Evolutionary conservation across 2,797 vertebrate genomes (phyloP).

Genomic region (Sitta carolinensis): DNA sequence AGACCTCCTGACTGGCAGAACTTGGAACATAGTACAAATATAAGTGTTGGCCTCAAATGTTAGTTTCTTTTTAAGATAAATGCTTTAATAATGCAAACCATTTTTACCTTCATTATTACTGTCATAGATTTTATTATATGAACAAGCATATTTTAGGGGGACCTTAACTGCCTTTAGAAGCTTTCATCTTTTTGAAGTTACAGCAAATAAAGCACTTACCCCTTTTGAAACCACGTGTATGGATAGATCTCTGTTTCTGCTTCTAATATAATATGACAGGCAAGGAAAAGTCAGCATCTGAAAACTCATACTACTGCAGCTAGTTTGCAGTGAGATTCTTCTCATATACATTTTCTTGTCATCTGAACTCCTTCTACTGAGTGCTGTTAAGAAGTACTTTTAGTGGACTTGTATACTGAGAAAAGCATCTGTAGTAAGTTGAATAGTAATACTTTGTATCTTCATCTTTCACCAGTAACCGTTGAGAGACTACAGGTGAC

Average conservation of each 20-base stretch:
- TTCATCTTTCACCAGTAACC: not conserved
- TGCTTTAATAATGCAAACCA: conserved; percentile 8
- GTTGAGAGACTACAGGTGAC: not conserved
- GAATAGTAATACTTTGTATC: not conserved
- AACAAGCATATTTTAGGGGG: not conserved
- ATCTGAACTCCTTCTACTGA: not conserved
- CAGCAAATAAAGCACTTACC: not conserved
- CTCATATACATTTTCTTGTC: not conserved
- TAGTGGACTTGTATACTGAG: not conserved
- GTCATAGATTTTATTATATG: not conserved
- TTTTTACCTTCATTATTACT: conserved; percentile 1
- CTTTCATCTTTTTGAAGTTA: not conserved
- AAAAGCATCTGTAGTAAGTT: not conserved
- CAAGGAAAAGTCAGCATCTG: not conserved
- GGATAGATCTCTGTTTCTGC: not conserved
- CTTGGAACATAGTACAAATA: not conserved
- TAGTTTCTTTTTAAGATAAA: not conserved
- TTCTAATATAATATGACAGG: not conserved
- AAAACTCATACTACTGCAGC: not conserved
- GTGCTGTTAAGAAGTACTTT: not conserved
- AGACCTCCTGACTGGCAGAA: not conserved
- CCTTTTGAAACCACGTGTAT: not conserved
- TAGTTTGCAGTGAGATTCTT: not conserved
- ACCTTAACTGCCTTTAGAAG: not conserved
- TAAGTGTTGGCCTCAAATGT: not conserved